Evolutionary conservation across 1,140 invertebrate species (phyloP), one percentile per base, ranked within the genome.

Genomic region (Brachionus rubens): DNA sequence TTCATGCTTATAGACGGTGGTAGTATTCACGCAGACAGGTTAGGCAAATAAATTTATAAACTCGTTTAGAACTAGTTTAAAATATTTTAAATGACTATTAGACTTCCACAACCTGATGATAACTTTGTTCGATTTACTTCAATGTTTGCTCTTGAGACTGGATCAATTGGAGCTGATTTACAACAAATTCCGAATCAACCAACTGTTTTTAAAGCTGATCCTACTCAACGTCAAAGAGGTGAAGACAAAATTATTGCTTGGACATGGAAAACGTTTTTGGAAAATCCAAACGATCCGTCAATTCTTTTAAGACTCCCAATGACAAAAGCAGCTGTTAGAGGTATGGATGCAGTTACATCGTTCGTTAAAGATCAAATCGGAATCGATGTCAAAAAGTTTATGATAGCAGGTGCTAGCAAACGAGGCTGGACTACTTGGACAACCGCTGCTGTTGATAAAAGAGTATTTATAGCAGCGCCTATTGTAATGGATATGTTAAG

Each of bases 401-500:
- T 59, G 33, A 30, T 76, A 21, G 75, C 36, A 33, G 75, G 75
- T 48, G 75, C 50, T 9, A 48, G 41, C 28, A 76, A 76, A 30
- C 52, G 75, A 19, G 75, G 75, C 3, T 76, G 75, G 75, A 46
- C 75, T 2, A 76, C 75, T 30, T 76, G 75, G 75, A 76, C 75
- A 40, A 62, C 54, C 33, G 75, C 75, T 14, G 75, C 75, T 19
- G 75, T 76, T 24, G 75, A 76, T 65, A 62, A 76, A 33, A 77
- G 82, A 33, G 82, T 83, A 5, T 54, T 81, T 52, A 81, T 78
- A 21, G 80, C 80, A 62, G 80, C 79, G 30, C 82, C 82, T 12
- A 81, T 82, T 41, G 82, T 83, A 7, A 79, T 83, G 79, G 81
- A 82, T 76, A 78, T 83, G 2, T 40, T 83, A 10, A 79, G 81